Percentiles rank a stretch among this genome's conserved stretches.
Evolutionary conservation across 2,113 vertebrate species (phyloP).

Genomic region (Callionymus lyra): DNA sequence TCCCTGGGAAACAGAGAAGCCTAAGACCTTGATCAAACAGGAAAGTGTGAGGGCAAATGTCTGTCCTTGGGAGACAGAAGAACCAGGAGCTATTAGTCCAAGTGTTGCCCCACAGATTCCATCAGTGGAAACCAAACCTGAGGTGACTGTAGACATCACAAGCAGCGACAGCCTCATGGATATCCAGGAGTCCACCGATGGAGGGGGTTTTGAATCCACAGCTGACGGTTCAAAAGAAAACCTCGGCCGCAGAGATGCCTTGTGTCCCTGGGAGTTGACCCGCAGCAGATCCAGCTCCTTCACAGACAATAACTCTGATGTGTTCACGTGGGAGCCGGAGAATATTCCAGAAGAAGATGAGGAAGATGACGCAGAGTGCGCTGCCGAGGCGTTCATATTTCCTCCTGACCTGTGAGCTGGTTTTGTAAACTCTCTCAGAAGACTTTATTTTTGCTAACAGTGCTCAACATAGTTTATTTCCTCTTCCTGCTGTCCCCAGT

Average conservation of each 20-base stretch:
- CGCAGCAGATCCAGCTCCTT: conserved; percentile 41
- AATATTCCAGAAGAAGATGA: conserved; percentile 66
- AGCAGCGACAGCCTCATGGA: conserved; percentile 8
- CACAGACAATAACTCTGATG: conserved; percentile 48
- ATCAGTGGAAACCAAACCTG: conserved; percentile 1
- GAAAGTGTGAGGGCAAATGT: conserved; percentile 6
- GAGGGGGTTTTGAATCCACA: too few species aligned
- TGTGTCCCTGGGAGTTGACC: conserved; percentile 61
- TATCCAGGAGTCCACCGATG: conserved; percentile 1
- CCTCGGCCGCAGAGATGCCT: conserved; percentile 49
- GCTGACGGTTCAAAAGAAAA: conserved; percentile 34
- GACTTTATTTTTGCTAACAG: too few species aligned
- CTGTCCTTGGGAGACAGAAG: conserved; percentile 36
- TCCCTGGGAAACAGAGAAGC: conserved; percentile 37
- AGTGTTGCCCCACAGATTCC: conserved; percentile 40
- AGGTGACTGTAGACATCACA: not conserved
- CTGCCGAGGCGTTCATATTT: conserved; percentile 66
- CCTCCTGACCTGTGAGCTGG: conserved; percentile 56
- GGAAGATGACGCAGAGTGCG: conserved; percentile 65
- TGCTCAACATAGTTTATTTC: too few species aligned
- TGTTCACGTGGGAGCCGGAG: conserved; percentile 66
- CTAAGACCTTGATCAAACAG: conserved; percentile 7
- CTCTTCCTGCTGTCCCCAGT: too few species aligned
- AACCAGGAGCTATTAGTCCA: conserved; percentile 14
- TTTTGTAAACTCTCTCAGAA: too few species aligned